A percentile compares a stretch with the other conserved stretches of the same genome.
Conservation (phyloP, 2,797 vertebrate species). For the Erithacus rubecula region DNA sequence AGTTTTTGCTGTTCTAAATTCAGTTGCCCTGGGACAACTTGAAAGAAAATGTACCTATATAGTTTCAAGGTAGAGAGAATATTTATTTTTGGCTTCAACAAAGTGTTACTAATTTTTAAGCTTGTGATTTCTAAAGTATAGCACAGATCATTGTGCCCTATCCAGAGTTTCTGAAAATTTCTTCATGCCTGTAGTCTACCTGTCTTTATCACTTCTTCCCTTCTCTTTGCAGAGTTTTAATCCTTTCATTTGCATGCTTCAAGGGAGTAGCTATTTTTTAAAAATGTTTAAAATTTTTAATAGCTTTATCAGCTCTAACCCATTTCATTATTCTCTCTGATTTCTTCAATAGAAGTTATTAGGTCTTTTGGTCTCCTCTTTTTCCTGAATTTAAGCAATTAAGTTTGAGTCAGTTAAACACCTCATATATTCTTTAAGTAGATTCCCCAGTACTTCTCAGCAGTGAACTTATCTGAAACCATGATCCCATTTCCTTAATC, state of each 20-base stretch:
- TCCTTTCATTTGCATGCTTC: not conserved
- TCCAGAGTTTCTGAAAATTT: not conserved
- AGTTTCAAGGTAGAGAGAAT: not conserved
- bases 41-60: not conserved
- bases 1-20: not conserved
- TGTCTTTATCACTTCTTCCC: not conserved
- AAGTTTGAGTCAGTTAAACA: not conserved
- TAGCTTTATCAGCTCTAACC: not conserved
- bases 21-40: not conserved
- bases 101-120: not conserved
- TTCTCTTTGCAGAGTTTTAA: not conserved
- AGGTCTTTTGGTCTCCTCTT: not conserved
- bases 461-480: not conserved
- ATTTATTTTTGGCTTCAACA: not conserved
- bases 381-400: not conserved
- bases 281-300: not conserved
- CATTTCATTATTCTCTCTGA: not conserved
- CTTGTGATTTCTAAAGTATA: not conserved
- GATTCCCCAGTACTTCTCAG: not conserved
- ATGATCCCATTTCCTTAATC: slow-evolving; percentile 1
- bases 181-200: not conserved
- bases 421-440: not conserved
- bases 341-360: not conserved
- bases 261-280: not conserved
- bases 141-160: not conserved